Percentiles rank a stretch among this genome's conserved stretches.
Conservation (phyloP, 2,113 vertebrate species). For the Micromys minutus region DNA sequence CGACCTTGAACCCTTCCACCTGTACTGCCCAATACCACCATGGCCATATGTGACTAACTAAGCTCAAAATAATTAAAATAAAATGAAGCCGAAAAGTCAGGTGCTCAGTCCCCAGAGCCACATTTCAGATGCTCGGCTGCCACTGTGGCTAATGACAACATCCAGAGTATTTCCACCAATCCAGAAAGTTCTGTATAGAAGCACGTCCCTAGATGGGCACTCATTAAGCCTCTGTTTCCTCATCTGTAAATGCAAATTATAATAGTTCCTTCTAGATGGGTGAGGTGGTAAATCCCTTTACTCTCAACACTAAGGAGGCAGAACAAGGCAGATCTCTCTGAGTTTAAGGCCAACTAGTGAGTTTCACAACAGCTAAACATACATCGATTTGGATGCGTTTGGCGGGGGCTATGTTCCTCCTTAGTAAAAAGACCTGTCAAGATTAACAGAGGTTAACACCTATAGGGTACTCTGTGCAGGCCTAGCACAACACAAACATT, state of each 20-base stretch:
- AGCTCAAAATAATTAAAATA: neutral
- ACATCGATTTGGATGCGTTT: neutral
- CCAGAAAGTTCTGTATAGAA: neutral
- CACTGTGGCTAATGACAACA: neutral
- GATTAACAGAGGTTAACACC: neutral
- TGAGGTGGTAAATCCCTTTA: neutral
- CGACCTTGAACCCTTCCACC: neutral
- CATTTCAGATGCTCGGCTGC: neutral
- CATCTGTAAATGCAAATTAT: neutral
- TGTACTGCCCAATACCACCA: fast-evolving
- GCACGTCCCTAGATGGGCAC: neutral
- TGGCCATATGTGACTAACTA: no score
- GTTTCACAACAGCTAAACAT: neutral
- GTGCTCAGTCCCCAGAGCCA: neutral
- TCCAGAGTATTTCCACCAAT: neutral
- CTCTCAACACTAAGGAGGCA: neutral
- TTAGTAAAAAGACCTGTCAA: no score
- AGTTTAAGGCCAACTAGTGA: neutral
- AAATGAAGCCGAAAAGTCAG: neutral
- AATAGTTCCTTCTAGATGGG: neutral
- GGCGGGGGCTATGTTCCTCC: neutral
- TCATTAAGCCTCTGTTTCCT: neutral
- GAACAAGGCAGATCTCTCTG: neutral
- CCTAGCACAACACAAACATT: neutral
- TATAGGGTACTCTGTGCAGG: neutral